Evolutionary conservation across 2,888 invertebrate genomes (phyloP), one percentile per base, ranked within the genome.

Genomic region (Ommatoiulus sabulosus): DNA sequence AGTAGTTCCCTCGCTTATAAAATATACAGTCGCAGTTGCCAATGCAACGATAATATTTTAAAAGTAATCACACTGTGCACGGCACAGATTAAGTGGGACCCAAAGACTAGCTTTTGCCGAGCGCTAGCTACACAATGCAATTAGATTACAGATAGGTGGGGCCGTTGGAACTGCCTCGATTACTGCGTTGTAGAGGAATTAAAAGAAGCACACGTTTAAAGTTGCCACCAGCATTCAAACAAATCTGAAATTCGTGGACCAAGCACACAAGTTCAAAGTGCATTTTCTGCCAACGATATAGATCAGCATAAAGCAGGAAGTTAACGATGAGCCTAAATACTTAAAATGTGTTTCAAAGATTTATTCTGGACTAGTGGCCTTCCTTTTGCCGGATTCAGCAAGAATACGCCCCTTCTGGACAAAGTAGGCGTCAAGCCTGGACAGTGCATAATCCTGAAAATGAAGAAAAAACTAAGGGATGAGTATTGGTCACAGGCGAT

Each of bases 391-490:
- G 10, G 44, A n/a, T 15, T 57, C 80, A 5, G 88, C 86, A 57
- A 90, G 84, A 24, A 91, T 87, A 46, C 89, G 87, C 15, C 90
- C 91, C 90, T 92, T 92, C 87, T 91, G 92, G n/a, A 94, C 92
- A 87, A 94, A 93, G 92, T 96, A 96, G 12, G 94, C 94, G 72
- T 94, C 94, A 84, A 95, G 92, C 89, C 96, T 93, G 8, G 94
- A 94, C 0, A 94, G 92, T 0, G 94, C 95, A 92, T 95, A 96
- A 92, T 96, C 96, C 96, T 96, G 92, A 0, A 92, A 93, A 8
- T 24, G 7, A 72, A 72, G 8, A 15, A 17, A 46, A 46, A 46
- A 57, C 3, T 3, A 57, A 48, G 3, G 3, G 48, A n/a, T n/a
- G n/a, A n/a, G n/a, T n/a, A n/a, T n/a, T n/a, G n/a, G n/a, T n/a